These are phyloP conservation scores for Asarcornis scutulata DNA, from an alignment of 2,113 vertebrate species.

Conservation along the genomic window DNA sequence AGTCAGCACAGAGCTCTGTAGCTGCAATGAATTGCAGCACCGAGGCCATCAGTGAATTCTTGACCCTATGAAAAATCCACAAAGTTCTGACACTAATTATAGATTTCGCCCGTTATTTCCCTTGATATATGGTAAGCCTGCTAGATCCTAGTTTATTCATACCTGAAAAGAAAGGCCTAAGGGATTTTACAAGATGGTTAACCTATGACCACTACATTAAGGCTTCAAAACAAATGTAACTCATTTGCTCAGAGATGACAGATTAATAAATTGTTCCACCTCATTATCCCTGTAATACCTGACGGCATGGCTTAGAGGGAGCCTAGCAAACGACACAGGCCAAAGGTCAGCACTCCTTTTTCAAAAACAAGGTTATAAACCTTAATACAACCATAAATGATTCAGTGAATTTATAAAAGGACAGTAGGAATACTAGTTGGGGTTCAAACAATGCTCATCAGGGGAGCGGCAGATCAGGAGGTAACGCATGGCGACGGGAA, in stretches of 20 bases:
- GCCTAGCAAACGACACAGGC: not conserved
- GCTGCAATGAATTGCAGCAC: not conserved
- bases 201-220: constrained; percentile 36
- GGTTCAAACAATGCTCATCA: rapidly evolving
- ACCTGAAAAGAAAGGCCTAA: not conserved
- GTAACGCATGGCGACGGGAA: not conserved
- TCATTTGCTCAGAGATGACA: constrained; percentile 47
- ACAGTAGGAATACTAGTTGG: not conserved
- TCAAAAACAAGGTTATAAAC: constrained; percentile 7
- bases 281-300: constrained; percentile 38
- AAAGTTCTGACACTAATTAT: not conserved
- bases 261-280: constrained; percentile 57
- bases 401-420: not conserved
- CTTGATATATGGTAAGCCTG: not conserved
- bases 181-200: constrained; percentile 11
- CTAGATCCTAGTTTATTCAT: not conserved
- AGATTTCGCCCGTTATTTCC: not conserved
- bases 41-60: not conserved
- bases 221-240: constrained; percentile 46
- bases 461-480: rapidly evolving
- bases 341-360: constrained; percentile 21
- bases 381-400: constrained; percentile 18
- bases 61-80: not conserved
- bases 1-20: not conserved
- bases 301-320: not conserved